These are phyloP conservation scores for Gymnodraco acuticeps DNA, from an alignment of 2,797 vertebrate genomes.

Conservation along the genomic window DNA sequence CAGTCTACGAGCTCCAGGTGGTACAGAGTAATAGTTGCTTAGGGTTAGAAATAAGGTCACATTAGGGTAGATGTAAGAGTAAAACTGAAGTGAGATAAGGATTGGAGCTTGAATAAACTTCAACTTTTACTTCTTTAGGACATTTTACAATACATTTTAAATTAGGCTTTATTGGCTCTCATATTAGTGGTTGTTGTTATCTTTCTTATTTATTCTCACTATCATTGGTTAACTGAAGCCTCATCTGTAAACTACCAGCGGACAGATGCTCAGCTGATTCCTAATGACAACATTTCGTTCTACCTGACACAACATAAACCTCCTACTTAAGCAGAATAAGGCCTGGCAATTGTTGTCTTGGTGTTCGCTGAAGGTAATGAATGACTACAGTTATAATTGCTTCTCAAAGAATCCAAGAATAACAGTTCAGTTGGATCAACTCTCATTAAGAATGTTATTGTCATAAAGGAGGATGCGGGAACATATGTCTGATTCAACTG, in stretches of 20 bases:
- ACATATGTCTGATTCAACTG: not conserved
- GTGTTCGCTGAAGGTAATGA: not conserved
- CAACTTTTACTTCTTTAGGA: not conserved
- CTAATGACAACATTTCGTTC: not conserved
- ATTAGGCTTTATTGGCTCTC: too few relatives aligned
- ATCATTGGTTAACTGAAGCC: not conserved
- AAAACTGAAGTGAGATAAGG: not conserved
- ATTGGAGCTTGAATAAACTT: not conserved
- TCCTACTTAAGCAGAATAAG: not conserved
- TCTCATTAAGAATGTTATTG: not conserved
- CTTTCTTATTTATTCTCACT: not conserved
- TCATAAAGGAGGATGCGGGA: not conserved
- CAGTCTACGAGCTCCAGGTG: not conserved
- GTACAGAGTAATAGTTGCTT: not conserved
- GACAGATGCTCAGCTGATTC: not conserved
- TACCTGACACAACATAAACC: not conserved
- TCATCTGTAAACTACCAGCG: not conserved
- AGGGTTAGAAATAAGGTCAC: constrained; percentile 11
- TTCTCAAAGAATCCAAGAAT: not conserved
- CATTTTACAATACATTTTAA: too few relatives aligned
- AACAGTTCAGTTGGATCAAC: not conserved
- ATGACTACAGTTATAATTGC: not conserved
- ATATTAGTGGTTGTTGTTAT: not conserved
- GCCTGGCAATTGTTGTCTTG: not conserved
- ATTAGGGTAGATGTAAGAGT: not conserved